Conservation (phyloP, 2,113 vertebrate genomes). For the Ageneiosus marmoratus region DNA sequence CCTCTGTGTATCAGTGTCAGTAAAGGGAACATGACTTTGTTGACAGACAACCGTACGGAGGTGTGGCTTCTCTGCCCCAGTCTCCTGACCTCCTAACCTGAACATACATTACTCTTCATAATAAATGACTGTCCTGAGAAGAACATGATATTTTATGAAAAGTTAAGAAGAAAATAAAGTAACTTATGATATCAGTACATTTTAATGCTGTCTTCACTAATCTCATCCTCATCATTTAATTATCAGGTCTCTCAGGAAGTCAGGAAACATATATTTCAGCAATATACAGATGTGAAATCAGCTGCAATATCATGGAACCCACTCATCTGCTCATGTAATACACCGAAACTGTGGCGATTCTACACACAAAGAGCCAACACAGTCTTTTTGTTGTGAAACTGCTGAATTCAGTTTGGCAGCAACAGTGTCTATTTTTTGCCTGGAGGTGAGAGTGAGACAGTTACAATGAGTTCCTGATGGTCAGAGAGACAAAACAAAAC, state of each 20-base stretch:
- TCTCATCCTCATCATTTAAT: slow-evolving; percentile 13
- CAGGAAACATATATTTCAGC: neutral
- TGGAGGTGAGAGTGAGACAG: slow-evolving; percentile 13
- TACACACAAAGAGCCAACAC: neutral
- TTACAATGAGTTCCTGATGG: neutral
- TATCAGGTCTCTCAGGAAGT: neutral
- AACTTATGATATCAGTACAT: neutral
- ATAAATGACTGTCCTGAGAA: neutral
- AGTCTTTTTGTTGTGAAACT: neutral
- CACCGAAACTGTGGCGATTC: neutral
- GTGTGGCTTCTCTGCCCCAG: neutral
- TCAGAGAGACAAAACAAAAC: slow-evolving; percentile 2
- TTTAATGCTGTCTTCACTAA: slow-evolving; percentile 6
- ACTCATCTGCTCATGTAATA: neutral
- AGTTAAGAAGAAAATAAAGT: neutral
- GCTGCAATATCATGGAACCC: neutral
- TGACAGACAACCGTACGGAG: neutral
- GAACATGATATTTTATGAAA: neutral
- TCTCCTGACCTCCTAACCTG: too few species aligned
- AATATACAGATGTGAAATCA: neutral
- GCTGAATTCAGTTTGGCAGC: slow-evolving; percentile 23
- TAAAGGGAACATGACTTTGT: neutral
- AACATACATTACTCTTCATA: neutral
- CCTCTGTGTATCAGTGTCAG: neutral
- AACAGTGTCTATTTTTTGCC: neutral